Base-by-base conservation (phyloP, 2,797 vertebrate species). In the Falco berigora region DNA sequence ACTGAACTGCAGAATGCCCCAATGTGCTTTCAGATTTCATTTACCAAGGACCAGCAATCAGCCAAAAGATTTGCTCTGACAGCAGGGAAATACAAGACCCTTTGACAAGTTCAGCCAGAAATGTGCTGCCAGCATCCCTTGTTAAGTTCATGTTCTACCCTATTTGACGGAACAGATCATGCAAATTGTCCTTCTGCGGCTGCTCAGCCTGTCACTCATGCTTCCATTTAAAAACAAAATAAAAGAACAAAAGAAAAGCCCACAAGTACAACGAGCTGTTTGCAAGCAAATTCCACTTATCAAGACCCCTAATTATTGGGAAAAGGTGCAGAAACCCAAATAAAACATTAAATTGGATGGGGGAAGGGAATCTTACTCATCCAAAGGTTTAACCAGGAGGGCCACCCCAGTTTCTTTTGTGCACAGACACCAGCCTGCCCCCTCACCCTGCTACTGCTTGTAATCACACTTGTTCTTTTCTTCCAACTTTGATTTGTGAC, bases 1-100 rank as follows among this genome's bases (percentile, higher is more conserved):
- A 98, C 97, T 92, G 98, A 97, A 98, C 98, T 97, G 97, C 97
- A 96, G 96, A 97, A 97, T 78, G 97, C 98, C 98, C 97, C 97
- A 95, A 72, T 59, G 89, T 97, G 97, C 97, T 97, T 98, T 98
- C 98, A 98, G 97, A 97, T 95, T 97, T 94, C 97, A 98, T 98
- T 98, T 98, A 97, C 96, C 92, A 83, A 98, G 97, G 95, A 93
- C 95, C 93, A 87, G 95, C 95, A 96, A 97, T 96, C 97, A 97
- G 96, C 93, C 89, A 96, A 97, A 94, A 98, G 97, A 98, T 98
- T 96, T 80, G 91, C 94, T 97, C 95, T 98, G 98, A 98, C 98
- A 98, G 98, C 97, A 96, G 87, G 94, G 92, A 97, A 96, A 62
- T 82, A 93, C 94, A 94, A 97, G 93, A 96, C 93, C 92, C 96